A percentile compares a stretch with the other conserved stretches of the same genome.
Conservation (phyloP, 2,888 invertebrate species). For the Cryptosula pallasiana region DNA sequence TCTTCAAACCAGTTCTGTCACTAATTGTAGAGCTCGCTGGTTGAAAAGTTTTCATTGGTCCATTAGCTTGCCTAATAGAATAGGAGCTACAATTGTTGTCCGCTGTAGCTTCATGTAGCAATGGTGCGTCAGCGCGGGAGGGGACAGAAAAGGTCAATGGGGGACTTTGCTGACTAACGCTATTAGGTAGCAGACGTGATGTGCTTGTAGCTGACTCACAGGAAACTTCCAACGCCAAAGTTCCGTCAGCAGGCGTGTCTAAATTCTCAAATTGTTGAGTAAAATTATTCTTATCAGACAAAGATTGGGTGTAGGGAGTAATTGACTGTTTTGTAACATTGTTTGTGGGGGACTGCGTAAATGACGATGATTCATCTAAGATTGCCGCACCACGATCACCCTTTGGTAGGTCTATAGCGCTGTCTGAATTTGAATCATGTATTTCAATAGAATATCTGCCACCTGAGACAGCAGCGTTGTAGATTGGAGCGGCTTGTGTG, state of each 20-base stretch:
- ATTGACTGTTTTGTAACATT: neutral
- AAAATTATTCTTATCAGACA: too few species aligned
- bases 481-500: neutral
- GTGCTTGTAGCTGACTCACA: neutral
- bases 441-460: neutral
- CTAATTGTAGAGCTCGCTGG: neutral
- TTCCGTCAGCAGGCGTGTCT: neutral
- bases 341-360: neutral
- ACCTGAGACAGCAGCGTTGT: too few species aligned
- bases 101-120: neutral
- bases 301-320: neutral
- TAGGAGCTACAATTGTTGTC: neutral
- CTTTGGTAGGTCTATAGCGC: slow-evolving; percentile 14
- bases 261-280: too few species aligned
- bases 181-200: neutral
- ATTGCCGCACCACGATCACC: neutral
- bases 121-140: too few species aligned
- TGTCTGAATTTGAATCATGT: slow-evolving; percentile 8
- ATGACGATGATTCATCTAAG: neutral
- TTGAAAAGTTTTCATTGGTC: neutral
- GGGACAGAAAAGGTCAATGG: neutral
- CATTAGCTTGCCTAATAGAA: neutral
- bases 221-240: neutral
- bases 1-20: neutral
- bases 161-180: neutral